A percentile compares a stretch with the other conserved stretches of the same genome.
Conservation (phyloP, 2,797 vertebrate genomes). For the Syngnathus rostellatus region DNA sequence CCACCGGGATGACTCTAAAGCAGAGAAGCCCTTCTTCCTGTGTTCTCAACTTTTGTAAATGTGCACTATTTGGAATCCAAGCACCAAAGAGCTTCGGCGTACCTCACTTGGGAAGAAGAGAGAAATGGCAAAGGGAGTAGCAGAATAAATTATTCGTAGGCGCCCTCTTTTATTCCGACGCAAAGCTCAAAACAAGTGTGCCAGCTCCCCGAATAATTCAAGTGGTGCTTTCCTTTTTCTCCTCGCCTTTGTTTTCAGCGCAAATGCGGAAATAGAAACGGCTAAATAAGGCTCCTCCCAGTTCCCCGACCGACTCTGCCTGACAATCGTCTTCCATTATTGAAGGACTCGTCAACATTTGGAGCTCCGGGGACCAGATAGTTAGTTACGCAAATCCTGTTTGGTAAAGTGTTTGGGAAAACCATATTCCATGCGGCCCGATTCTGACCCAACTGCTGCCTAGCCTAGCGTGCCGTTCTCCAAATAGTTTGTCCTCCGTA, state of each 20-base stretch:
- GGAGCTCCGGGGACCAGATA: background rate
- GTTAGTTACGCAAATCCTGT: background rate
- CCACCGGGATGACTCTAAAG: slow-evolving; percentile 52
- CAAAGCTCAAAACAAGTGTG: slow-evolving; percentile 66
- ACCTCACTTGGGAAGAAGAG: slow-evolving; percentile 53
- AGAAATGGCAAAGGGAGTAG: slow-evolving; percentile 57
- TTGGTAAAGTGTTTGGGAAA: background rate
- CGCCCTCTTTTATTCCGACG: slow-evolving; percentile 65
- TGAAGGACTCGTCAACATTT: background rate
- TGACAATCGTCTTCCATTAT: background rate
- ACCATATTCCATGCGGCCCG: no score
- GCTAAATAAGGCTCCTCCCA: slow-evolving; percentile 63
- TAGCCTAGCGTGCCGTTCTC: no score
- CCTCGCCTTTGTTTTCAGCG: slow-evolving; percentile 64
- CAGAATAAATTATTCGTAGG: slow-evolving; percentile 65
- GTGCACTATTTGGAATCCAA: slow-evolving; percentile 60
- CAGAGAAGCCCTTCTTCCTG: slow-evolving; percentile 43
- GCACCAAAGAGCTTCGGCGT: slow-evolving; percentile 49
- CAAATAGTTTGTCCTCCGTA: no score
- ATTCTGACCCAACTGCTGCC: background rate
- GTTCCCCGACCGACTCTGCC: slow-evolving; percentile 38
- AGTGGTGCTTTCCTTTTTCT: slow-evolving; percentile 67
- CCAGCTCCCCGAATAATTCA: slow-evolving; percentile 73
- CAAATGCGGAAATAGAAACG: slow-evolving; percentile 63
- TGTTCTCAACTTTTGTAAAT: slow-evolving; percentile 63